Evolutionary conservation across 2,888 invertebrate species (phyloP).

Genomic region (Drosophila austrosaltans): DNA sequence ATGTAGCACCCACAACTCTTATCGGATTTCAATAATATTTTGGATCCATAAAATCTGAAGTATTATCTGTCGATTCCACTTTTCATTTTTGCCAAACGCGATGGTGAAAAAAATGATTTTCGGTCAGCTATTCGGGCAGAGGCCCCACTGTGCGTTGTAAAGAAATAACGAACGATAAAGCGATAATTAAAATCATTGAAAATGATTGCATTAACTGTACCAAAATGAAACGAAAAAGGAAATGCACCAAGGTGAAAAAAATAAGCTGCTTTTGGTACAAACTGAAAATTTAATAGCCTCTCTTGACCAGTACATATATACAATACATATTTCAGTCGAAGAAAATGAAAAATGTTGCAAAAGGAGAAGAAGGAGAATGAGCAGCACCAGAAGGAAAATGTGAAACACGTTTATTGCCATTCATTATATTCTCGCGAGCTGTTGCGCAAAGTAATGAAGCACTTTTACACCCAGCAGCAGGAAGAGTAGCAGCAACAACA

Average conservation of each 20-base stretch:
- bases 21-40: no score
- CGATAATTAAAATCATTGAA: conserved; percentile 33
- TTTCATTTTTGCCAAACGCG: no score
- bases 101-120: no score
- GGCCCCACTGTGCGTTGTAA: no score
- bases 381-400: conserved; percentile 61
- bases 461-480: conserved; percentile 48
- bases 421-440: conserved; percentile 80
- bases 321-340: conserved; percentile 30
- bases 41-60: no score
- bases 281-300: conserved; percentile 40
- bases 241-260: conserved; percentile 1
- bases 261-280: conserved; percentile 13
- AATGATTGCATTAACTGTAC: conserved; percentile 44
- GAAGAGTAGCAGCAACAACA: neutral
- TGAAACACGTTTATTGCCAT: conserved; percentile 79
- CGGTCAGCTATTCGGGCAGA: no score
- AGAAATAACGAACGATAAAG: conserved; percentile 7
- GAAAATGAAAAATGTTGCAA: conserved; percentile 57
- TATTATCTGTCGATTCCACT: no score
- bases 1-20: no score
- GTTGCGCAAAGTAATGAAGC: conserved; percentile 80
- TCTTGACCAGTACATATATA: conserved; percentile 40
- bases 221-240: neutral
- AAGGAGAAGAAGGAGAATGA: neutral